These are phyloP conservation scores for Pammene aurita DNA, from an alignment of 2,888 invertebrate species.

Conservation along the genomic window DNA sequence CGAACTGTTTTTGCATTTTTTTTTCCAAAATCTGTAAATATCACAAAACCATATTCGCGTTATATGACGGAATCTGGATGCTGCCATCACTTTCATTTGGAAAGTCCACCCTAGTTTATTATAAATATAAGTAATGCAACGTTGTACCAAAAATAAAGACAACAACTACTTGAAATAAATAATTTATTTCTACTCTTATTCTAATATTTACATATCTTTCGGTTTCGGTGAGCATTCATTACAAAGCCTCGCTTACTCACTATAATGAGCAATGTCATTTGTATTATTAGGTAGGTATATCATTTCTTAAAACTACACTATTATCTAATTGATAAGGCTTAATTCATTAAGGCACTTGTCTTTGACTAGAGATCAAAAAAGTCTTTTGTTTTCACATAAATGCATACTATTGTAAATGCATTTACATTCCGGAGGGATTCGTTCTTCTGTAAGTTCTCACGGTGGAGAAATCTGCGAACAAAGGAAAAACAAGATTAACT, in stretches of 20 bases:
- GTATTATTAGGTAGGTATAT: conserved; percentile 26
- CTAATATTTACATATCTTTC: conserved; percentile 45
- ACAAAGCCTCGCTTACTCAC: conserved; percentile 57
- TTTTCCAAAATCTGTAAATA: no score
- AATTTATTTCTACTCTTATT: conserved; percentile 65
- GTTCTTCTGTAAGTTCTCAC: conserved; percentile 57
- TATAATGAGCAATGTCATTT: conserved; percentile 26
- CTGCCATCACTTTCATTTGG: no score
- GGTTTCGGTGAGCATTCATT: conserved; percentile 53
- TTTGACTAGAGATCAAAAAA: conserved; percentile 80
- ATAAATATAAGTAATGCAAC: no score
- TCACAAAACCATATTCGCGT: no score
- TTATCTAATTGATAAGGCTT: conserved; percentile 51
- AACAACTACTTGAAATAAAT: conserved; percentile 63
- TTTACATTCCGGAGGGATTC: conserved; percentile 71
- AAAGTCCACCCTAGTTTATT: no score
- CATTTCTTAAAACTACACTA: conserved; percentile 31
- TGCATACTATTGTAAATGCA: conserved; percentile 65
- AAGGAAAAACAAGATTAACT: conserved; percentile 54
- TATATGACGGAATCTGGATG: no score
- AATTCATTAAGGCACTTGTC: conserved; percentile 73
- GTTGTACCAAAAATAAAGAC: background rate
- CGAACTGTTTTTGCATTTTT: no score
- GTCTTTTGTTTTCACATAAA: conserved; percentile 76
- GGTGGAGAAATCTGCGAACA: conserved; percentile 64